Base-by-base conservation (phyloP, 2,113 vertebrate species). In the Cettia cetti region DNA sequence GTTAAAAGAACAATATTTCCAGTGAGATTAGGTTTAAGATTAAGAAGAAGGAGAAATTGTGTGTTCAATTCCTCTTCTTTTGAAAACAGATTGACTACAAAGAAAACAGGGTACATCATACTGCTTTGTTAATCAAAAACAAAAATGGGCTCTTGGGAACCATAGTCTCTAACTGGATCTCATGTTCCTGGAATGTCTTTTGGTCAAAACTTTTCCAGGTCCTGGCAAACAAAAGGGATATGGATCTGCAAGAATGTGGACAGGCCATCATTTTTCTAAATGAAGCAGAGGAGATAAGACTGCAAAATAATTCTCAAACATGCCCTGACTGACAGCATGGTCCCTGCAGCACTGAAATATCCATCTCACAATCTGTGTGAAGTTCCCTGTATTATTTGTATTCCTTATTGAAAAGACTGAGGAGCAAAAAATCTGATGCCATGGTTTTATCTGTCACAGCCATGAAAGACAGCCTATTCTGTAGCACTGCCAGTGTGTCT, bases 181-280 rank as follows among this genome's bases (percentile, higher is more conserved):
- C 37, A 49, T 27, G 15, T 49, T 76, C 9, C 15, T 84, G 33
- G 39, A 39, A 49, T 2, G 1, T 21, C 11, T 84, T 45, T 49
- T 54, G 15, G 11, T 17, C 18, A 63, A 89, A 80, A 57, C 1
- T 8, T 65, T 56, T 72, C 44, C 20, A 52, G 4, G 17, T 52
- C 9, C 31, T 82, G 28, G 13, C 6, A 86, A 86, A 66, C 0
- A 2, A 2, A 50, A 9, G 16, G 15, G 22, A 52, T 7, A 18
- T 0, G 0, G 6, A 6, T 37, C 13, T 31, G 10, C 23, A 76
- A 82, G 11, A 42, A 3, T 1, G 0, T 65, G 26, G 31, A 49
- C 33, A 87, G 31, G 52, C 4, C 6, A 52, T n/a, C 44, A n/a
- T 30, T 15, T 68, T 75, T 69, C 28, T 17, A 49, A 68, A 16